A percentile compares a stretch with the other conserved stretches of the same genome.
These are phyloP conservation scores for Ochropleura leucogaster DNA, from an alignment of 2,888 invertebrate genomes.

Conservation along the genomic window DNA sequence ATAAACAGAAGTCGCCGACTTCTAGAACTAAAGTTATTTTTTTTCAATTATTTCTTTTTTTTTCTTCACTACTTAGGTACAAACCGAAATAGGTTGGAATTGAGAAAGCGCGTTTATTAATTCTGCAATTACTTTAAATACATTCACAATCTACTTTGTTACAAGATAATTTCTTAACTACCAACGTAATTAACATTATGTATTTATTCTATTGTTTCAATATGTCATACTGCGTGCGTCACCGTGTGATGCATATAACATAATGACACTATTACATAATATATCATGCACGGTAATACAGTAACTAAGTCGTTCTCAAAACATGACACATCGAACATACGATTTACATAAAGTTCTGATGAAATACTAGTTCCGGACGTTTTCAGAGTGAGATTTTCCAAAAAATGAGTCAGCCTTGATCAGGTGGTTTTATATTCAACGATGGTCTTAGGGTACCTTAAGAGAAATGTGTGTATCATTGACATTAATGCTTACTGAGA, in stretches of 20 bases:
- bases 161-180: slow-evolving; percentile 11
- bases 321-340: slow-evolving; percentile 39
- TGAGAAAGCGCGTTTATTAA: neutral
- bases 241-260: slow-evolving; percentile 31
- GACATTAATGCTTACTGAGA: slow-evolving; percentile 6
- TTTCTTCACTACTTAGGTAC: too few relatives aligned
- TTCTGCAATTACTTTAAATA: too few relatives aligned
- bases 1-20: too few relatives aligned
- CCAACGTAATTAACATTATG: slow-evolving; percentile 7
- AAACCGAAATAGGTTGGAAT: too few relatives aligned
- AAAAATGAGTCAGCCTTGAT: slow-evolving; percentile 38
- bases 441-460: slow-evolving; percentile 8
- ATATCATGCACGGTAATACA: neutral
- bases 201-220: slow-evolving; percentile 47
- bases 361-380: slow-evolving; percentile 18
- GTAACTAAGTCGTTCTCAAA: neutral
- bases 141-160: neutral
- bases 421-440: slow-evolving; percentile 27
- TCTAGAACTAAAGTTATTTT: too few relatives aligned
- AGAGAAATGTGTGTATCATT: slow-evolving; percentile 17
- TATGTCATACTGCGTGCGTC: slow-evolving; percentile 41
- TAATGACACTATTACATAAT: slow-evolving; percentile 46
- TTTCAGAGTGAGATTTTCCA: slow-evolving; percentile 19
- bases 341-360: slow-evolving; percentile 33
- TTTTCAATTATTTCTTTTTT: too few relatives aligned